Conservation (phyloP, 2,797 vertebrate genomes). For the Silurus aristotelis region DNA sequence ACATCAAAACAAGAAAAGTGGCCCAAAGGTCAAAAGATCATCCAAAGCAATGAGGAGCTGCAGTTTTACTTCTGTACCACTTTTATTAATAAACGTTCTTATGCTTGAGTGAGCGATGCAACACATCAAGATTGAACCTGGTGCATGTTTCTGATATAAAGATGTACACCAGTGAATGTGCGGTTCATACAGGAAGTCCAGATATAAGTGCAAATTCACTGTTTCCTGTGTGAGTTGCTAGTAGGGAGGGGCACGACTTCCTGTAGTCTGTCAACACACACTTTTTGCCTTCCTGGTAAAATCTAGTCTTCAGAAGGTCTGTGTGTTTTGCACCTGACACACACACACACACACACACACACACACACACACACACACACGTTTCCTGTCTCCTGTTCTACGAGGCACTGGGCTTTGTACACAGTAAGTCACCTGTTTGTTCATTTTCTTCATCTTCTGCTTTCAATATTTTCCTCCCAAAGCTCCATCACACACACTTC, state of each 20-base stretch:
- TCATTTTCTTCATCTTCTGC: slow-evolving; percentile 7
- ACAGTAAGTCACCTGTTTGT: slow-evolving; percentile 46
- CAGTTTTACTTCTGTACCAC: not conserved
- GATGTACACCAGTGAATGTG: not conserved
- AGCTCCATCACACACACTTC: not conserved
- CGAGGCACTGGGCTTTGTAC: slow-evolving; percentile 7
- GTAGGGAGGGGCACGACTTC: slow-evolving; percentile 43
- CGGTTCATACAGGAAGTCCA: slow-evolving; percentile 50
- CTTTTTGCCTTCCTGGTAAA: slow-evolving; percentile 9
- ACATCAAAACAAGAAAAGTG: not conserved
- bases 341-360: not conserved
- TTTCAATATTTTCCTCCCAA: not conserved
- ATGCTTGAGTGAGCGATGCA: not conserved
- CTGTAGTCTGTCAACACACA: slow-evolving; percentile 38
- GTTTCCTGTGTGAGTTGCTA: slow-evolving; percentile 48
- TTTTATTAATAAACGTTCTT: not conserved
- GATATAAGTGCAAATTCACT: slow-evolving; percentile 25
- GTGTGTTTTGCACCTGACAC: not conserved
- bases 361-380: slow-evolving; percentile 21
- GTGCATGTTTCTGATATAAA: not conserved
- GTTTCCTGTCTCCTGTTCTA: not conserved
- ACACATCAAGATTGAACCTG: not conserved
- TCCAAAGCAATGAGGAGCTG: not conserved
- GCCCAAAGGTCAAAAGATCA: not conserved
- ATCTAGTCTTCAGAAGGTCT: slow-evolving; percentile 1